phyloP scores from a whole-genome alignment of 2,797 vertebrate genomes.

The Mus caroli region DNA sequence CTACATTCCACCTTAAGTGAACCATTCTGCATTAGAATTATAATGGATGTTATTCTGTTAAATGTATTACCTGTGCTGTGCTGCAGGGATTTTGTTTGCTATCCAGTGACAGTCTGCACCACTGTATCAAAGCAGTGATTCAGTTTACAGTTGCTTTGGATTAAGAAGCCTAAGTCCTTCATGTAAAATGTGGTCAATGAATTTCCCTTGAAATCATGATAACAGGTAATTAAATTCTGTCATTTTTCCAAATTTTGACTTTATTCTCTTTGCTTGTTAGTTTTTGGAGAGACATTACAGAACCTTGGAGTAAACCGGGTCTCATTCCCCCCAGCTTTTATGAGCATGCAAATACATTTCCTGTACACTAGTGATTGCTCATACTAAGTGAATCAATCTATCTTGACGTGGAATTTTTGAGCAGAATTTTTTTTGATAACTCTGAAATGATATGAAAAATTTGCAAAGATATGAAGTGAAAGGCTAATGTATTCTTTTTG shows the following conservation, averaged over 20 bases:
- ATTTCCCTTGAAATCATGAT: slow-evolving; percentile 66
- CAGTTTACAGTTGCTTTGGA: slow-evolving; percentile 64
- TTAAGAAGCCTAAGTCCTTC: slow-evolving; percentile 74
- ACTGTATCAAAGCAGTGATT: slow-evolving; percentile 64
- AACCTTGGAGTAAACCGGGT: slow-evolving; percentile 64
- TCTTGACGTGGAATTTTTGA: slow-evolving; percentile 18
- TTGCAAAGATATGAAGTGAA: slow-evolving; percentile 40
- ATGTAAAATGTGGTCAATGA: slow-evolving; percentile 57
- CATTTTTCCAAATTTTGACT: slow-evolving; percentile 66
- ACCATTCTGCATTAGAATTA: not conserved
- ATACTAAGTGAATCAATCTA: slow-evolving; percentile 42
- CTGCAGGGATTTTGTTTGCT: slow-evolving; percentile 48
- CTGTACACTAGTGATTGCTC: slow-evolving; percentile 40
- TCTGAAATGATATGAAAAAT: slow-evolving; percentile 52
- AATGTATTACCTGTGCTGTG: slow-evolving; percentile 23
- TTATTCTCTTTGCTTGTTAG: slow-evolving; percentile 56
- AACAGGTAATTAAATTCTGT: slow-evolving; percentile 73
- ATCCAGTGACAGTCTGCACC: slow-evolving; percentile 28
- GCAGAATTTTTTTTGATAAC: slow-evolving; percentile 17
- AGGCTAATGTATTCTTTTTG: slow-evolving; percentile 40
- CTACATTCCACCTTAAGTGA: not conserved
- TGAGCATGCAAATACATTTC: slow-evolving; percentile 76
- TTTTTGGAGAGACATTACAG: slow-evolving; percentile 62
- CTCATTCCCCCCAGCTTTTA: slow-evolving; percentile 66
- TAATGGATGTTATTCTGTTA: slow-evolving; percentile 1